Base-by-base conservation (phyloP, 2,797 vertebrate species). In the Champsocephalus esox region DNA sequence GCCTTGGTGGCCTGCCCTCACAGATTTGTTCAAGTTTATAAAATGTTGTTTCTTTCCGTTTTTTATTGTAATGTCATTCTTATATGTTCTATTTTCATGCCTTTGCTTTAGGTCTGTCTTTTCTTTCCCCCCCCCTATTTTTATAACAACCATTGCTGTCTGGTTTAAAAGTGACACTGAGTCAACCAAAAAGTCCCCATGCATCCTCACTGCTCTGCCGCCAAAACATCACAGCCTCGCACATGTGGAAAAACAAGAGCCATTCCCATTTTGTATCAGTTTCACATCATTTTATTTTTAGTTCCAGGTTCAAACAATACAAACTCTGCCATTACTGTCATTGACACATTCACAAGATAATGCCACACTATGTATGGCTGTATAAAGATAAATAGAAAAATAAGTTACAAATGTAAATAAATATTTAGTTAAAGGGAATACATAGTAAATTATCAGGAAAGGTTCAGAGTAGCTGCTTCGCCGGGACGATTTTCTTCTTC, bases 321-420 rank as follows among this genome's bases (percentile, higher is more conserved):
- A 7, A 79, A 38, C 14, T 28, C 8, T 65, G 12, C 32, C 16
- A 8, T 59, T 3, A 21, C 9, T 13, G 8, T 10, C 34, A 14
- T 14, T 24, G 1, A 58, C 32, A 55, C 12, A 9, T 21, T 61
- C 8, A 62, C 17, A 67, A 69, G 75, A 77, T 44, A 75, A 71
- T 51, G 21, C 14, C 54, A 52, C 13, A 57, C 17, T 61, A 59
- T 10, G 14, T 17, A 19, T 5, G 28, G 1, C 14, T 28, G 3
- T 41, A 57, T 41, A 56, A 73, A 52, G 59, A 12, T 9, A 12
- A 61, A 70, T 77, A 83, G 9, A 86, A 88, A 83, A 89, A 87
- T 81, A 80, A 70, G 0, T 68, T 44, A 44, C 0, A 38, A 28
- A 55, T 32, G 66, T 72, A 84, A 81, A 80, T 77, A 77, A 17